phyloP scores from a whole-genome alignment of 2,797 vertebrate genomes.

The Muscicapa comitata region DNA sequence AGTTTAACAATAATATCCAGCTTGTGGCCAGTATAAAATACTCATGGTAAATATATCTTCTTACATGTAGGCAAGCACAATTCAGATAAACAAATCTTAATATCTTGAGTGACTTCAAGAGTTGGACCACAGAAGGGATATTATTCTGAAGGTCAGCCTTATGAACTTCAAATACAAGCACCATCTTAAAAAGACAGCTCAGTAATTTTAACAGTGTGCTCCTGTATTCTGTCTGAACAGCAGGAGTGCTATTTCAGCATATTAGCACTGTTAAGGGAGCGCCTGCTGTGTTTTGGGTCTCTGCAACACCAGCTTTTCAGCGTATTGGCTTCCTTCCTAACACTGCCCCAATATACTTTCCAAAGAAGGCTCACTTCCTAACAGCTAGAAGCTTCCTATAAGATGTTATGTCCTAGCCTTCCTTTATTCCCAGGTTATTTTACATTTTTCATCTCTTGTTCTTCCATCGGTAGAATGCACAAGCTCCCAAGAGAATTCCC shows the following conservation, averaged over 20 bases:
- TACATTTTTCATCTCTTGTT: not conserved
- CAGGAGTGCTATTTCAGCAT: not conserved
- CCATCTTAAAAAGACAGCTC: not conserved
- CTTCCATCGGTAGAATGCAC: not conserved
- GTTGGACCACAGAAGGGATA: not conserved
- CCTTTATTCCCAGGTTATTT: not conserved
- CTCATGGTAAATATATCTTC: not conserved
- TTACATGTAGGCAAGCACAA: not conserved
- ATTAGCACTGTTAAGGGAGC: not conserved
- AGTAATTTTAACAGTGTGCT: not conserved
- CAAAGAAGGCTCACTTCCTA: not conserved
- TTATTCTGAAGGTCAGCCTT: not conserved
- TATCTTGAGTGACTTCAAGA: not conserved
- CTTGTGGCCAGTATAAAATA: not conserved
- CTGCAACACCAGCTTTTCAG: not conserved
- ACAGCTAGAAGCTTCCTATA: not conserved
- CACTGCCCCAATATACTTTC: not conserved
- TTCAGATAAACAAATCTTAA: not conserved
- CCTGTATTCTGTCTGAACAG: not conserved
- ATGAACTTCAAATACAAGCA: not conserved
- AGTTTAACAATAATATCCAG: not conserved
- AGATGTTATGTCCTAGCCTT: not conserved
- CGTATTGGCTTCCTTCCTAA: not conserved
- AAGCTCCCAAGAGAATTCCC: not conserved
- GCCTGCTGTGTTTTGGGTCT: not conserved